phyloP scores from a whole-genome alignment of 2,888 invertebrate genomes.

The Aplocera efformata region DNA sequence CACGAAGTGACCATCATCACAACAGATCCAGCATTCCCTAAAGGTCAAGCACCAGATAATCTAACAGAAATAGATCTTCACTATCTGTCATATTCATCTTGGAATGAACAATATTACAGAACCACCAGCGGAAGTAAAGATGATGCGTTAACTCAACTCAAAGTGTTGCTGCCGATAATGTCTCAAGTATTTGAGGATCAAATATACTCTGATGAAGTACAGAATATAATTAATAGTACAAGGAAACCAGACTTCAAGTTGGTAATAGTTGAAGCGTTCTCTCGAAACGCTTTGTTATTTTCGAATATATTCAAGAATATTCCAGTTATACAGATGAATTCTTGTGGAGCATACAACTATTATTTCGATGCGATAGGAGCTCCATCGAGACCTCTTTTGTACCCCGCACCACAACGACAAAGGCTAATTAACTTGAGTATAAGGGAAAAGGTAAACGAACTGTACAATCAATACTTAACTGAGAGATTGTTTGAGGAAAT shows the following conservation, averaged over 20 bases:
- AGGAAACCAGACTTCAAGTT: slow-evolving; percentile 33
- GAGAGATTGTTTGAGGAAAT: background rate
- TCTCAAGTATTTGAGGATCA: too few species aligned
- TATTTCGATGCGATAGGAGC: slow-evolving; percentile 35
- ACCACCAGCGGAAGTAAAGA: too few species aligned
- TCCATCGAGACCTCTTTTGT: slow-evolving; percentile 31
- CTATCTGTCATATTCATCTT: slow-evolving; percentile 34
- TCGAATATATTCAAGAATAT: slow-evolving; percentile 30
- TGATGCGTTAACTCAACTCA: too few species aligned
- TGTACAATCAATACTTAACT: slow-evolving; percentile 14
- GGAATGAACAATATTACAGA: too few species aligned
- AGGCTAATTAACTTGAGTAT: slow-evolving; percentile 29
- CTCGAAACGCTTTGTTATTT: slow-evolving; percentile 26
- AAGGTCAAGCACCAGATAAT: slow-evolving; percentile 38
- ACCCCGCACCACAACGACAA: slow-evolving; percentile 30
- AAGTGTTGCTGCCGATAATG: too few species aligned
- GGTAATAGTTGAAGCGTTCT: slow-evolving; percentile 37
- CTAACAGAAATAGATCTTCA: slow-evolving; percentile 55
- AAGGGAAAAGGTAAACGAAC: slow-evolving; percentile 10
- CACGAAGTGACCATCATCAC: slow-evolving; percentile 61
- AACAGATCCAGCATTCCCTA: slow-evolving; percentile 46
- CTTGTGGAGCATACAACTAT: slow-evolving; percentile 28
- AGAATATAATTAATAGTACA: too few species aligned
- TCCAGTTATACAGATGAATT: slow-evolving; percentile 38
- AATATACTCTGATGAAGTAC: too few species aligned